These are phyloP conservation scores for Orthonychiurus folsomi DNA, from an alignment of 2,888 invertebrate species.

Conservation along the genomic window DNA sequence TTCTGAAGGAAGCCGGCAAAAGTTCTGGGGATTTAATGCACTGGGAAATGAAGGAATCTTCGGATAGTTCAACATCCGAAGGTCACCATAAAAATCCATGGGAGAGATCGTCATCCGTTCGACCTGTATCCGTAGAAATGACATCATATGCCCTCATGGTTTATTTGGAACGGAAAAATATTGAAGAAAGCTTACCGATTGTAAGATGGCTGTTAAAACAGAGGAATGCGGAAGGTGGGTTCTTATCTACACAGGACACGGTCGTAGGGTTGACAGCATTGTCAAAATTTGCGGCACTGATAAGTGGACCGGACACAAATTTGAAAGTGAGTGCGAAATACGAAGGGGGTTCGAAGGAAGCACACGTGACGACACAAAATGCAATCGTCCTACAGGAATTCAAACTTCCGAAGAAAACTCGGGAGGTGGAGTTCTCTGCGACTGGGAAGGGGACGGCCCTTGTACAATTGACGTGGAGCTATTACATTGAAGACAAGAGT, in stretches of 20 bases:
- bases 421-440: constrained; percentile 13
- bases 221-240: constrained; percentile 60
- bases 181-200: constrained; percentile 51
- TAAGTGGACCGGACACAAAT: background rate
- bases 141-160: constrained; percentile 79
- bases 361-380: constrained; percentile 15
- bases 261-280: constrained; percentile 22
- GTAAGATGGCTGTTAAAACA: constrained; percentile 64
- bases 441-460: constrained; percentile 22
- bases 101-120: background rate
- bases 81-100: background rate
- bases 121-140: constrained; percentile 55
- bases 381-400: constrained; percentile 23
- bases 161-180: constrained; percentile 48
- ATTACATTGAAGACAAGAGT: constrained; percentile 19
- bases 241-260: constrained; percentile 53
- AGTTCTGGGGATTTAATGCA: constrained; percentile 59
- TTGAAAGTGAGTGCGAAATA: constrained; percentile 7
- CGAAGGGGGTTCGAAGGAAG: constrained; percentile 6
- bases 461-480: constrained; percentile 28
- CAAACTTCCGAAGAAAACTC: constrained; percentile 7
- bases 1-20: no score
- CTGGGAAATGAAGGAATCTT: constrained; percentile 82
- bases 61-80: background rate
- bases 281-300: constrained; percentile 10